These are phyloP conservation scores for Anastrepha obliqua DNA, from an alignment of 1,140 invertebrate genomes.

Conservation along the genomic window DNA sequence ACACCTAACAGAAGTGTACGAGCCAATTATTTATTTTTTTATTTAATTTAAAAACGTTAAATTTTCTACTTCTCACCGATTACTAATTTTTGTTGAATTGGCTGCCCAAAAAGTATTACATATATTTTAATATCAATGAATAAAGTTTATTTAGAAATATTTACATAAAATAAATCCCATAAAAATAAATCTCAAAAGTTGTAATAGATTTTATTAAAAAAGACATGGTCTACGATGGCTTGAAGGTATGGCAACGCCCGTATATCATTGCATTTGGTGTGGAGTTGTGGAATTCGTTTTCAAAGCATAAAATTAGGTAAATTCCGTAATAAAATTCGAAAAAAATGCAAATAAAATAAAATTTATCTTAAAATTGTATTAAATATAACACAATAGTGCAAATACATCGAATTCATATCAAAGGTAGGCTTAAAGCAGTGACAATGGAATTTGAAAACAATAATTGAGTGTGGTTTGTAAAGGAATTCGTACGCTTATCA, in stretches of 20 bases:
- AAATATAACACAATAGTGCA: background rate
- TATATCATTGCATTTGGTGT: background rate
- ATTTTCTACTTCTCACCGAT: too few species aligned
- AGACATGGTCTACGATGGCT: background rate
- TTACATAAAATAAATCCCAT: too few species aligned
- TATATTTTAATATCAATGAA: too few species aligned
- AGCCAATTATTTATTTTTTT: too few species aligned
- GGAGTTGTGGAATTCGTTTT: conserved; percentile 53
- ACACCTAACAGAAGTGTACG: too few species aligned
- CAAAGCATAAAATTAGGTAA: conserved; percentile 58
- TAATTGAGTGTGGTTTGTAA: background rate
- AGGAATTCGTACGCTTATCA: conserved; percentile 5
- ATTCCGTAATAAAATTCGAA: background rate
- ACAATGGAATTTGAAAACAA: background rate
- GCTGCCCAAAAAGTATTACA: background rate
- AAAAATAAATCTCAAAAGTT: background rate
- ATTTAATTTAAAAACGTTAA: too few species aligned
- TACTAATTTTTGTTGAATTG: background rate
- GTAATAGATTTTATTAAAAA: background rate
- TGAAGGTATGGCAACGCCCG: background rate
- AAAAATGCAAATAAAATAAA: background rate
- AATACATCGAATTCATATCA: background rate
- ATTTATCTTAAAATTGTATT: background rate
- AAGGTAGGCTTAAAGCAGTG: background rate
- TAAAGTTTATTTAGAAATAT: too few species aligned